A percentile compares a stretch with the other conserved stretches of the same genome.
These are phyloP conservation scores for Anabacerthia variegaticeps DNA, from an alignment of 2,797 vertebrate genomes.

Conservation along the genomic window DNA sequence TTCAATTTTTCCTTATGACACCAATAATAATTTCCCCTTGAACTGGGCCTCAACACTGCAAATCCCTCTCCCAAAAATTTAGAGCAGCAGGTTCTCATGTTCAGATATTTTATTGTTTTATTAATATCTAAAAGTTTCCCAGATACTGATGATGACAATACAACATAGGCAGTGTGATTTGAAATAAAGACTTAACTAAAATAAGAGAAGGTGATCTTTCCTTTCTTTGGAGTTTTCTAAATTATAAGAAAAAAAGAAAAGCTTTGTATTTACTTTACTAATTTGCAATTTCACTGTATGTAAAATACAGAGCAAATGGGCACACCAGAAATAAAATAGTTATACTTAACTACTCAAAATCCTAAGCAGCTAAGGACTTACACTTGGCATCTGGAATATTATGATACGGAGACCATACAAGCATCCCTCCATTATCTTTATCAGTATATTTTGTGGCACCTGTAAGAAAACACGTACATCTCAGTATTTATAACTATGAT, in stretches of 20 bases:
- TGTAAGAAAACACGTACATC: slow-evolving; percentile 65
- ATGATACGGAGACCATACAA: slow-evolving; percentile 97
- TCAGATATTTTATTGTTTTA: background rate
- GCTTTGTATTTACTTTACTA: background rate
- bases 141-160: background rate
- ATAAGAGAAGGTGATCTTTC: background rate
- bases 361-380: slow-evolving; percentile 75
- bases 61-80: background rate
- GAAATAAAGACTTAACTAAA: slow-evolving; percentile 14
- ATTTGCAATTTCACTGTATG: background rate
- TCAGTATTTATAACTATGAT: slow-evolving; percentile 18
- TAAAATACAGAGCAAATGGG: background rate
- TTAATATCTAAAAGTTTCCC: background rate
- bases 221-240: background rate
- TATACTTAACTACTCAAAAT: background rate
- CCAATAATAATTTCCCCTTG: background rate
- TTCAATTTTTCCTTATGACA: background rate
- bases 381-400: slow-evolving; percentile 89
- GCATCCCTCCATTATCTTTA: slow-evolving; percentile 95
- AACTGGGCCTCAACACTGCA: background rate
- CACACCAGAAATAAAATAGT: background rate
- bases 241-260: background rate
- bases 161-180: background rate
- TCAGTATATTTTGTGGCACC: slow-evolving; percentile 92
- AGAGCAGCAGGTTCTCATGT: background rate